phyloP scores from a whole-genome alignment of 2,797 vertebrate genomes.

The Amazona finschi region DNA sequence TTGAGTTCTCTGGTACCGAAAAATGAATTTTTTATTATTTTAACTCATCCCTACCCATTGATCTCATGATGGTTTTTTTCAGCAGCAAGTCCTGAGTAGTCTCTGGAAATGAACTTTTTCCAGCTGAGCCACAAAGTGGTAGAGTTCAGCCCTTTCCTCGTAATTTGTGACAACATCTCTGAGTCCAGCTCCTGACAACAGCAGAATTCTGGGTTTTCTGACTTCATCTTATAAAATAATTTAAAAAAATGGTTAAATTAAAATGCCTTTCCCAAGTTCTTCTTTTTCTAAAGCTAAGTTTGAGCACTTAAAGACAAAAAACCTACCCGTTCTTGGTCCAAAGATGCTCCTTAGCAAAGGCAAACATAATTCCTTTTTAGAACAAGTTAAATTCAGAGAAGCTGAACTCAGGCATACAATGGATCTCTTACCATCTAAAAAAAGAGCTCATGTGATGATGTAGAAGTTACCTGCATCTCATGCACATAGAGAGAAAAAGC shows the following conservation, averaged over 20 bases:
- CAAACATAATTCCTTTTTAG: neutral
- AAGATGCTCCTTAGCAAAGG: neutral
- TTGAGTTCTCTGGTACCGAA: neutral
- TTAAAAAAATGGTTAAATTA: no score
- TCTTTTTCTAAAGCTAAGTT: neutral
- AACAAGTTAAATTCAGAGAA: neutral
- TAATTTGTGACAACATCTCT: neutral
- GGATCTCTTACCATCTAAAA: neutral
- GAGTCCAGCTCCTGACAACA: neutral
- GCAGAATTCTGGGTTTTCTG: neutral
- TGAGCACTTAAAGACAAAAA: neutral
- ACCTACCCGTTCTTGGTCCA: neutral
- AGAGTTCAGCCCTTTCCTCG: neutral
- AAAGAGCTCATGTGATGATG: neutral
- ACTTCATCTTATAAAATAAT: neutral
- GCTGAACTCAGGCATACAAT: neutral
- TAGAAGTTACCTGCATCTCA: neutral
- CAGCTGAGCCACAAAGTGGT: neutral
- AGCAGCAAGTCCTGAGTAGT: neutral
- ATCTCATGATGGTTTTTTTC: neutral
- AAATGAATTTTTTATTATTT: neutral
- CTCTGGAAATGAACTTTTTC: neutral
- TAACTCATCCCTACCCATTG: neutral
- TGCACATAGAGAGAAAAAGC: neutral
- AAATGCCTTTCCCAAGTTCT: neutral